These are phyloP conservation scores for Deroplatys truncata DNA, from an alignment of 2,888 invertebrate species.

Conservation along the genomic window DNA sequence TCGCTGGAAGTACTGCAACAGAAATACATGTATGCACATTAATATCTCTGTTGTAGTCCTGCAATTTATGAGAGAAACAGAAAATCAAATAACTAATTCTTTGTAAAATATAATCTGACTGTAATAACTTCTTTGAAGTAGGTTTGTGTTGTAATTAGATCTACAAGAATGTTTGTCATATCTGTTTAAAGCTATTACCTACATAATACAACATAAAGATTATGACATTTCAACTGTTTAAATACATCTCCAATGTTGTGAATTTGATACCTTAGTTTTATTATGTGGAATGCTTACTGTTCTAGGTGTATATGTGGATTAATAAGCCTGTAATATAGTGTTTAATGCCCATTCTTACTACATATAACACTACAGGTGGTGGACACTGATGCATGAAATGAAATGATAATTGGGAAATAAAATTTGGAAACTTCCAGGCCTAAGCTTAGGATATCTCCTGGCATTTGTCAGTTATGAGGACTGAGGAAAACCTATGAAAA, in stretches of 20 bases:
- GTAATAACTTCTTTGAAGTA: neutral
- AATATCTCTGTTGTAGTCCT: neutral
- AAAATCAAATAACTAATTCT: neutral
- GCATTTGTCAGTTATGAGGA: too few species aligned
- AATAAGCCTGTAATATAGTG: neutral
- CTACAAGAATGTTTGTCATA: too few species aligned
- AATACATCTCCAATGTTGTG: neutral
- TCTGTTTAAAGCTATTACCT: too few species aligned
- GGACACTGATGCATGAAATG: neutral
- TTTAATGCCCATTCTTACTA: too few species aligned
- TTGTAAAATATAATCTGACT: neutral
- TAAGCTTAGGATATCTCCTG: too few species aligned
- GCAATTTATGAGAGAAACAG: neutral
- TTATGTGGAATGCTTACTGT: neutral
- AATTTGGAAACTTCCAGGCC: too few species aligned
- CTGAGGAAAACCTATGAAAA: too few species aligned
- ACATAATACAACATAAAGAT: too few species aligned
- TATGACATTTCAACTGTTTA: neutral
- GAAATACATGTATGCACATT: neutral
- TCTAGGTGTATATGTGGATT: neutral
- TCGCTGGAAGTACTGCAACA: constrained; percentile 71
- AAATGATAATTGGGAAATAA: neutral
- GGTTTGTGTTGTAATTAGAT: too few species aligned
- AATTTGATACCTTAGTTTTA: neutral
- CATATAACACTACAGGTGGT: neutral